Conservation (phyloP, 2,888 invertebrate species). For the Clanis bilineata region DNA sequence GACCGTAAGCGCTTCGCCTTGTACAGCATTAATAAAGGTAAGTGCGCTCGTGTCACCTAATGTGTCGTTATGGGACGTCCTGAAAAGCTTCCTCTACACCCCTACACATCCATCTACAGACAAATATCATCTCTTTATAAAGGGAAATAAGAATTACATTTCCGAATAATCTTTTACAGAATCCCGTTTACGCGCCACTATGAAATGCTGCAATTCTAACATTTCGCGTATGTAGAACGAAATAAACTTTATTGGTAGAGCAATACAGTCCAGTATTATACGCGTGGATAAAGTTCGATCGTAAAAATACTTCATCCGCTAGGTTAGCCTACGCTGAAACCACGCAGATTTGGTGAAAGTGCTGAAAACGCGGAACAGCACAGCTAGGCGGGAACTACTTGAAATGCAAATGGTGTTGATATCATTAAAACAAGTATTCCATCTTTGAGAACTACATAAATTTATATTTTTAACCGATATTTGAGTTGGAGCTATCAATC, state of each 20-base stretch:
- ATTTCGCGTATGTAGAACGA: constrained; percentile 38
- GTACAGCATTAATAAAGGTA: constrained; percentile 78
- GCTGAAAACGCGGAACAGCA: constrained; percentile 47
- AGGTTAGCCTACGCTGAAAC: constrained; percentile 51
- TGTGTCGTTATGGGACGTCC: constrained; percentile 75
- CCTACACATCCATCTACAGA: constrained; percentile 33
- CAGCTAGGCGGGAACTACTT: constrained; percentile 21
- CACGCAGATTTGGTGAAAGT: constrained; percentile 51
- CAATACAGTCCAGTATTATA: constrained; percentile 34
- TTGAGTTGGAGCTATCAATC: too few relatives aligned
- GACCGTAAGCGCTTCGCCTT: constrained; percentile 62
- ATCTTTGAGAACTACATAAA: neutral
- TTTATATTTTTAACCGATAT: too few relatives aligned
- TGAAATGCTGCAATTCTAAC: constrained; percentile 63
- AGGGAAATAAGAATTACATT: constrained; percentile 41
- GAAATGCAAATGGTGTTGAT: neutral
- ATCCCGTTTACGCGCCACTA: constrained; percentile 58
- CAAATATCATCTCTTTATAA: constrained; percentile 41
- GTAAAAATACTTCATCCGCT: constrained; percentile 39
- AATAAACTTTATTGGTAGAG: constrained; percentile 44
- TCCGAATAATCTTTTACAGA: constrained; percentile 25
- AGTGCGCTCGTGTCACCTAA: constrained; percentile 72
- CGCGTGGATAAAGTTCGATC: constrained; percentile 47
- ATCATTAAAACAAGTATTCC: neutral
- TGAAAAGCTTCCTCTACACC: constrained; percentile 70